Conservation (phyloP, 2,113 vertebrate species). For the Protobothrops mucrosquamatus region DNA sequence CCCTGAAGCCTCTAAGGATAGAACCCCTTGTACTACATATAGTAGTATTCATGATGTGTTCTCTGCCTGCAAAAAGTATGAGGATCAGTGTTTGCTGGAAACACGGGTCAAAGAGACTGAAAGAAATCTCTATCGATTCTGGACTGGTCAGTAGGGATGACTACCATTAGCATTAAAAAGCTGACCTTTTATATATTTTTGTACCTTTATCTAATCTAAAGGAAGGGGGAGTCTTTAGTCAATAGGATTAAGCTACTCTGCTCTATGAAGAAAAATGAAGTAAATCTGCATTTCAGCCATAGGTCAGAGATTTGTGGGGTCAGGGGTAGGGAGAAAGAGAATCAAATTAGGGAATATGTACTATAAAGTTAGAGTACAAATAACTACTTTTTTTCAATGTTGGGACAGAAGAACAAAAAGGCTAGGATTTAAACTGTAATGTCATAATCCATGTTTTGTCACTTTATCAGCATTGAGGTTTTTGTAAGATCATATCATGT, state of each 20-base stretch:
- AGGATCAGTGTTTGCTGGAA: background rate
- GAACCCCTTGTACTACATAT: background rate
- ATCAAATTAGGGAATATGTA: background rate
- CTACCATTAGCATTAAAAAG: background rate
- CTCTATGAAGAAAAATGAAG: background rate
- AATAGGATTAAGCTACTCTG: background rate
- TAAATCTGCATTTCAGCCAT: background rate
- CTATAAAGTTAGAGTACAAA: background rate
- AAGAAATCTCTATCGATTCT: background rate
- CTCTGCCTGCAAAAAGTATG: background rate
- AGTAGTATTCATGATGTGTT: background rate
- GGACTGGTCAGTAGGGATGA: background rate
- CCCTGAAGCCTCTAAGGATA: background rate
- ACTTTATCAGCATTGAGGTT: background rate
- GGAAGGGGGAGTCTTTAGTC: background rate
- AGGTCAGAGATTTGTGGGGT: background rate
- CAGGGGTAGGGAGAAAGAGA: background rate
- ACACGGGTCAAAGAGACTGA: background rate
- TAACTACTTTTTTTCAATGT: background rate
- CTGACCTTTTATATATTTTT: background rate
- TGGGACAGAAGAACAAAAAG: background rate
- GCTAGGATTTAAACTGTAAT: background rate
- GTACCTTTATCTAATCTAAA: background rate
- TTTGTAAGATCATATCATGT: background rate
- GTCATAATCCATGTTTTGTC: background rate